A percentile compares a stretch with the other conserved stretches of the same genome.
Conservation (phyloP, 2,113 vertebrate species). For the Raja brachyura region DNA sequence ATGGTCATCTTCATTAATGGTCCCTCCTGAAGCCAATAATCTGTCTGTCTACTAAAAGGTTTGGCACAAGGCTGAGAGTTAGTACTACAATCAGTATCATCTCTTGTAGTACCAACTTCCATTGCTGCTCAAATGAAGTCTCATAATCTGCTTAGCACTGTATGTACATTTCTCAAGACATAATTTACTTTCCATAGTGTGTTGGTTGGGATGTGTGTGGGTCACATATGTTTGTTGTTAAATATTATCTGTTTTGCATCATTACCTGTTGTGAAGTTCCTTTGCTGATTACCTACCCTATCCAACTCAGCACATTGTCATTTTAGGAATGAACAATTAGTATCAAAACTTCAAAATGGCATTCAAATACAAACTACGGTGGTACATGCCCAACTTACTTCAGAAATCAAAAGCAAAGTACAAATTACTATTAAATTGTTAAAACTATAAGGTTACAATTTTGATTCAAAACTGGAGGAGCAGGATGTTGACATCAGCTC, state of each 20-base stretch:
- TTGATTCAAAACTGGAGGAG: not conserved
- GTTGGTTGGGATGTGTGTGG: not conserved
- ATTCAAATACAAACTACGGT: no score
- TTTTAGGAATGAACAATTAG: not conserved
- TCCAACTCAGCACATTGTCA: not conserved
- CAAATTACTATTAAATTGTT: not conserved
- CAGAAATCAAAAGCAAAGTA: not conserved
- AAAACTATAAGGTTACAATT: not conserved
- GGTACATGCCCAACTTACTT: not conserved
- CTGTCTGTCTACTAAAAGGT: not conserved
- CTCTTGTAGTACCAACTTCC: no score
- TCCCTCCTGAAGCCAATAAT: not conserved
- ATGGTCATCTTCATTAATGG: not conserved
- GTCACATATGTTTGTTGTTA: not conserved
- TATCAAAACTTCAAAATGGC: not conserved
- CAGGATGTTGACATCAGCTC: not conserved
- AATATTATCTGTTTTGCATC: not conserved
- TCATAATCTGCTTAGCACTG: not conserved
- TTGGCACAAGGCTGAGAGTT: not conserved
- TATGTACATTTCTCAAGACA: not conserved
- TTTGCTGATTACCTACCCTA: slow-evolving; percentile 1
- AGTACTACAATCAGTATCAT: not conserved
- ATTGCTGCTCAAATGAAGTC: no score
- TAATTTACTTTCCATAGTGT: not conserved
- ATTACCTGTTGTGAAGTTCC: not conserved